phyloP scores from a whole-genome alignment of 1,140 invertebrate genomes.

The Muscidifurax raptorellus region DNA sequence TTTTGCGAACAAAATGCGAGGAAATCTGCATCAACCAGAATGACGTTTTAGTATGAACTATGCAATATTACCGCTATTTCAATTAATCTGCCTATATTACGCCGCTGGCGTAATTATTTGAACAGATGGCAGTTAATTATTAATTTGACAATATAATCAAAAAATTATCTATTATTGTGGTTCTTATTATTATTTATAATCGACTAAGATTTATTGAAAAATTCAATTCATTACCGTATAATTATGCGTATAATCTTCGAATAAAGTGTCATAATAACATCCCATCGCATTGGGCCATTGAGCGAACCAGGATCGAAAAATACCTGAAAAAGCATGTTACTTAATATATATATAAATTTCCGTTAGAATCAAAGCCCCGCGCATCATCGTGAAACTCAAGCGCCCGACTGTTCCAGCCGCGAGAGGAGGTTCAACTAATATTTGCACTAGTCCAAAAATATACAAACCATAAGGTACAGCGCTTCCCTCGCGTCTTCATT shows the following conservation, averaged over 20 bases:
- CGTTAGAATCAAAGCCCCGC: not conserved
- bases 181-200: too few relatives aligned
- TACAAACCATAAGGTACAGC: not conserved
- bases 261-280: too few relatives aligned
- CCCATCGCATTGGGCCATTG: too few relatives aligned
- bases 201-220: too few relatives aligned
- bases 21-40: not conserved
- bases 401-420: not conserved
- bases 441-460: conserved; percentile 8
- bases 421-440: not conserved
- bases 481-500: not conserved
- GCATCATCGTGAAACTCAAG: not conserved
- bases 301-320: not conserved
- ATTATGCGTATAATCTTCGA: too few relatives aligned
- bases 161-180: too few relatives aligned
- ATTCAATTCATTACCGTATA: too few relatives aligned
- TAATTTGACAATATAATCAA: too few relatives aligned
- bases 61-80: not conserved
- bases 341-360: too few relatives aligned
- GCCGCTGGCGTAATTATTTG: not conserved
- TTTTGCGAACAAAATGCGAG: conserved; percentile 63
- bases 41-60: not conserved
- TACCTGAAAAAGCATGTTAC: not conserved
- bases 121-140: not conserved
- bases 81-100: not conserved